Evolutionary conservation across 2,797 vertebrate species (phyloP).

Genomic region (Acrocephalus scirpaceus): DNA sequence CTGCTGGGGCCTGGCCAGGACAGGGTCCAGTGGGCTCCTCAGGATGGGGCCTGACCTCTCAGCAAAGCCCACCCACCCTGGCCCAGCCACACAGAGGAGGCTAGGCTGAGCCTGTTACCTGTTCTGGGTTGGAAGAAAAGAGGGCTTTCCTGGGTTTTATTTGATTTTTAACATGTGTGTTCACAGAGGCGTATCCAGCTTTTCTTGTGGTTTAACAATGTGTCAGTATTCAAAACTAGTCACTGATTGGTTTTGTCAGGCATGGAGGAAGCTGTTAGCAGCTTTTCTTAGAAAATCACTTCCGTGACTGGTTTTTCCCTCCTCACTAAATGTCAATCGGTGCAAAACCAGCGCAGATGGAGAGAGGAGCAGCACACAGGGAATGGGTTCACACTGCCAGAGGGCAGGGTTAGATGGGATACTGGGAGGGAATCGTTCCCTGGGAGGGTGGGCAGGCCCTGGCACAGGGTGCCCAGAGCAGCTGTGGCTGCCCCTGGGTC

Average conservation of each 20-base stretch:
- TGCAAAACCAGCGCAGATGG: not conserved
- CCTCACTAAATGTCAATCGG: not conserved
- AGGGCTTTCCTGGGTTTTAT: not conserved
- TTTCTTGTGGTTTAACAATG: not conserved
- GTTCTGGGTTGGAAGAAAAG: not conserved
- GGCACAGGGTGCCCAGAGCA: not conserved
- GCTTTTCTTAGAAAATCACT: not conserved
- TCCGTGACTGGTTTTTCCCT: not conserved
- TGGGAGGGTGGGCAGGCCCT: not conserved
- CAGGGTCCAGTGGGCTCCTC: too few relatives aligned
- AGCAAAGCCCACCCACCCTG: too few relatives aligned
- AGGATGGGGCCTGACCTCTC: too few relatives aligned
- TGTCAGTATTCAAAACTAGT: not conserved
- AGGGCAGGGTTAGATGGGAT: not conserved
- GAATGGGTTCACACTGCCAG: not conserved
- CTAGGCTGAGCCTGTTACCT: too few relatives aligned
- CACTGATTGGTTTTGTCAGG: not conserved
- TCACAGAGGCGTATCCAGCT: not conserved
- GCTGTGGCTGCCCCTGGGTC: not conserved
- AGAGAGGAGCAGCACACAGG: fast-evolving
- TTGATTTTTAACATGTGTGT: not conserved
- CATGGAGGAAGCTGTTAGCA: not conserved
- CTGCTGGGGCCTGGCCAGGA: not conserved
- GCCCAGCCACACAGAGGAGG: too few relatives aligned
- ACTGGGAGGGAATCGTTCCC: not conserved